These are phyloP conservation scores for Tachuris rubrigastra DNA, from an alignment of 2,113 vertebrate genomes.

Conservation along the genomic window DNA sequence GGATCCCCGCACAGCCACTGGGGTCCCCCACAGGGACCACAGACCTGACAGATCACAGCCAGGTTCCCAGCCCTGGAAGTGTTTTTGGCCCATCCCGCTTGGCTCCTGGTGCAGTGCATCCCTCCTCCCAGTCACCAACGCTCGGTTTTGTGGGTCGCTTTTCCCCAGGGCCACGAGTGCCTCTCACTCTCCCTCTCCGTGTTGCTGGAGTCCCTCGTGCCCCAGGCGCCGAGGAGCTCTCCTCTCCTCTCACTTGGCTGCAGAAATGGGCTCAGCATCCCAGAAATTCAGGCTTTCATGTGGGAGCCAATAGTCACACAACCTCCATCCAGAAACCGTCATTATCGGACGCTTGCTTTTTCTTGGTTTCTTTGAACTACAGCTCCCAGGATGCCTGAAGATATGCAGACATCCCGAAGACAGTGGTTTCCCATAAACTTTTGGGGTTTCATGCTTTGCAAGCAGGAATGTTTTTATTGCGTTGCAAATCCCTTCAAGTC, in stretches of 20 bases:
- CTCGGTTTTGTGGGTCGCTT: neutral
- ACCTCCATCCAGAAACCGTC: conserved; percentile 56
- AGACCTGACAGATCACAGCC: neutral
- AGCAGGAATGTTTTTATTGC: conserved; percentile 71
- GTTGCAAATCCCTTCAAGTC: conserved; percentile 24
- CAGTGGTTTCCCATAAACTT: conserved; percentile 73
- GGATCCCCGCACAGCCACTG: neutral
- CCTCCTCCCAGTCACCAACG: accelerated
- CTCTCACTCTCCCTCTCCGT: neutral
- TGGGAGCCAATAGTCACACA: conserved; percentile 63
- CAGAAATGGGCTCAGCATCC: conserved; percentile 36
- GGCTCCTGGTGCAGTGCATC: neutral
- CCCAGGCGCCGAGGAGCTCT: conserved; percentile 3
- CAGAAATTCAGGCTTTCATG: conserved; percentile 55
- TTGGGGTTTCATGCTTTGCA: conserved; percentile 68
- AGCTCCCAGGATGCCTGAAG: conserved; percentile 72
- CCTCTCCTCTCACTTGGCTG: conserved; percentile 47
- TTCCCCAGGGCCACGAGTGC: neutral
- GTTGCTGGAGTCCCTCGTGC: neutral
- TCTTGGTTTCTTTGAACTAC: conserved; percentile 63
- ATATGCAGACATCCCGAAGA: conserved; percentile 71
- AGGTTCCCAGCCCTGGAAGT: neutral
- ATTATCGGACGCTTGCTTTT: conserved; percentile 31
- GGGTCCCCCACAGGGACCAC: neutral
- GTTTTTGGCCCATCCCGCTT: neutral